Evolutionary conservation across 2,888 invertebrate species (phyloP), one percentile per base, ranked within the genome.

Genomic region (Macaria liturata): DNA sequence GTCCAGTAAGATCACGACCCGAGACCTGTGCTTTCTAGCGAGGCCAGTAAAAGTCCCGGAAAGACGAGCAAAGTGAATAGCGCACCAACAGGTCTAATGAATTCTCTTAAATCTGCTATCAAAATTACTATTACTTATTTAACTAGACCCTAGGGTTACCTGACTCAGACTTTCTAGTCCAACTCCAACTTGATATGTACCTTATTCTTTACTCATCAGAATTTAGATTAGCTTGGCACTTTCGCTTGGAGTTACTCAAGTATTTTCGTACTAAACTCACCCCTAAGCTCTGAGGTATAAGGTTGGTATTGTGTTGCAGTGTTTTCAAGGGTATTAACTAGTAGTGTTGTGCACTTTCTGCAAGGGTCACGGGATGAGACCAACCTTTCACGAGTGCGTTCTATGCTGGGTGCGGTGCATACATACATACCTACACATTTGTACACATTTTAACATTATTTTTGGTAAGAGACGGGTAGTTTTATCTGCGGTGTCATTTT

Each of bases 351-450:
- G 83, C 86, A 81, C 84, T 86, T 83, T 87, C 83, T 78, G 83
- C 66, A 60, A 69, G 74, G 91, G 91, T 91, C 91, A 86, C 91
- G 91, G 89, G 91, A 91, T 91, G 90, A 83, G 86, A 77, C 79
- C 86, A 88, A 90, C 91, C 91, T 90, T 91, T 91, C 89, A 91
- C 90, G 90, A 84, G 81, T 73, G 70, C 61, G 75, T 78, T 80
- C 84, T 66, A 81, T 80, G 86, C 75, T 88, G 85, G 84, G 79
- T 79, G 80, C 80, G 75, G 74, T 70, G 64, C 59, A 7, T 7
- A 37, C 7, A 37, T 4, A 6, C 20, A 20, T 20, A 20, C 20
- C 20, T 1, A 20, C 20, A 20, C 20, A 20, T 1, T 20, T 20
- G 20, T 20, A 20, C 2, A 20, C 20, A 20, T 20, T 20, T 20